Evolutionary conservation across 2,797 vertebrate species (phyloP), one percentile per base, ranked within the genome.

Genomic region (Gephyroberyx darwinii): DNA sequence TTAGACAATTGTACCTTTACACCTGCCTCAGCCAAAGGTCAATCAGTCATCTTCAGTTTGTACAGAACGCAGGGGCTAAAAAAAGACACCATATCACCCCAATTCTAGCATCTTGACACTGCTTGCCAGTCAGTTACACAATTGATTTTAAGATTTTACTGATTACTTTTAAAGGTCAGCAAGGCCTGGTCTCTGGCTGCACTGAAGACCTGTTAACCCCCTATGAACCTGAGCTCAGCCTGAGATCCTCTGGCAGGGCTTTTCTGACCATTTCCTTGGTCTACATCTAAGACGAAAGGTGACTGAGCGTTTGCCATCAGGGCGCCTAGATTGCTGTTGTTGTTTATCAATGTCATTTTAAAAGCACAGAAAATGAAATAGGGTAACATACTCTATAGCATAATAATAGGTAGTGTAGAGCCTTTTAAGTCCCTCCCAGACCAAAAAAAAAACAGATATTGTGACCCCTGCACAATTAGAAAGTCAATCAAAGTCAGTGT

Each of bases 401-500:
- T 80, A 87, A 76, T 45, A 68, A 47, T 57, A 59, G 47, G 22
- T 37, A 53, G 54, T 20, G 58, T 51, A 48, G 9, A 56, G 62
- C 39, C 1, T 64, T 83, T 81, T 82, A 48, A 78, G 74, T 26
- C 53, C 51, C 37, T 83, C 78, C 76, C 80, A 68, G 67, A 63
- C 67, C 62, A 83, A 74, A 80, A 69, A 65, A 80, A 84, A 77
- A 26, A 26, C 26, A 26, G 69, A 83, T 71, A 80, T 64, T 69
- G 59, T 72, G 76, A 86, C 80, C 80, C 56, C 81, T 72, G 43
- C 71, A 43, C 70, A 81, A 83, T 83, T 77, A 79, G 70, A 47
- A 71, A 71, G 65, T 60, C 71, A 76, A 80, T 84, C 53, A 62
- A 48, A 67, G 58, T 53, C 52, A 65, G 57, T n/a, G 14, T 19